Evolutionary conservation across 2,797 vertebrate genomes (phyloP).

Genomic region (Anableps anableps): DNA sequence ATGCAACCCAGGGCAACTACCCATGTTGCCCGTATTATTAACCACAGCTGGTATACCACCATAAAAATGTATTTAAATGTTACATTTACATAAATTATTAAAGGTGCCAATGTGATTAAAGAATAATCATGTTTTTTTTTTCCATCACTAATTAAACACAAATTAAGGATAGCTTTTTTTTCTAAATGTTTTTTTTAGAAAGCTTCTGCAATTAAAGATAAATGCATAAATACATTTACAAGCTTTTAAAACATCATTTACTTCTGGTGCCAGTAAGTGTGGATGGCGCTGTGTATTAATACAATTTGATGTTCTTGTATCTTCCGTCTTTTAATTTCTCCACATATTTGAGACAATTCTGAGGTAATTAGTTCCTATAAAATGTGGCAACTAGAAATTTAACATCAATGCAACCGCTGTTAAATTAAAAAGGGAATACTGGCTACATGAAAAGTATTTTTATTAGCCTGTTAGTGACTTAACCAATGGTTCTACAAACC

Average conservation of each 20-base stretch:
- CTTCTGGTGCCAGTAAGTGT: background rate
- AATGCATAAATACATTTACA: background rate
- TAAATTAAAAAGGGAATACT: slow-evolving; percentile 10
- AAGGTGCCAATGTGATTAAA: background rate
- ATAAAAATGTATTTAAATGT: background rate
- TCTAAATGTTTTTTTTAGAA: background rate
- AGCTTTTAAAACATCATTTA: background rate
- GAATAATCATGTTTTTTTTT: background rate
- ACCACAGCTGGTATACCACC: background rate
- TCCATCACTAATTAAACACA: background rate
- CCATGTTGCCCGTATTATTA: background rate
- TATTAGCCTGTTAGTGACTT: slow-evolving; percentile 31
- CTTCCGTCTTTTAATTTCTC: slow-evolving; percentile 19
- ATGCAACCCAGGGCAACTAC: background rate
- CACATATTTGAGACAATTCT: slow-evolving; percentile 10
- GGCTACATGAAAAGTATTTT: slow-evolving; percentile 14
- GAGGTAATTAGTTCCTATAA: slow-evolving; percentile 5
- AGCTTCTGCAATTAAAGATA: background rate
- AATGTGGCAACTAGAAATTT: slow-evolving; percentile 11
- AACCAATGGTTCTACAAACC: slow-evolving; percentile 24
- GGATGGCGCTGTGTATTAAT: slow-evolving; percentile 14
- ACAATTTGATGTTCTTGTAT: slow-evolving; percentile 22
- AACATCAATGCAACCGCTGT: slow-evolving; percentile 12
- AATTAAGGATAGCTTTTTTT: background rate
- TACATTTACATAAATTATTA: background rate